Evolutionary conservation across 1,140 invertebrate genomes (phyloP), one percentile per base, ranked within the genome.

Genomic region (Drosophila sproati): DNA sequence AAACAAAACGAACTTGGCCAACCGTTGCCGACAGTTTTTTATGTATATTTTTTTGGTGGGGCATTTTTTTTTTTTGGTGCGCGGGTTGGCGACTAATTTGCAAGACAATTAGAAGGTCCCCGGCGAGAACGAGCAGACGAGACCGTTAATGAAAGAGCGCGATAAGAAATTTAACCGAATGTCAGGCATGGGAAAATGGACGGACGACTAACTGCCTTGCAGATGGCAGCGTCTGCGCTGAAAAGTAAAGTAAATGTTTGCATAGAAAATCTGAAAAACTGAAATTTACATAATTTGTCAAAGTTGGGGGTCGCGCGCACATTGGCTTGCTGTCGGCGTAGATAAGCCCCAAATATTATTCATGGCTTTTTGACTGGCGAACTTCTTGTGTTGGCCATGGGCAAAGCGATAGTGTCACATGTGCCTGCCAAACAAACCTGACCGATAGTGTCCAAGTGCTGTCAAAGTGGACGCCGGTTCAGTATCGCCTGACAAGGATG

Each of bases 191-290:
- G 61, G 41, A 37, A 10, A 29, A 28, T 41, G 64, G 39, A 43
- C 39, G 10, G 6, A 43, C 37, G 7, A 41, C 39, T 10, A 43
- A 43, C 10, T n/a, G 47, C 50, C 29, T 60, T 57, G 12, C 12
- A 67, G 48, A 10, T 10, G 54, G 63, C 62, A 39, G 69, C 32
- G 81, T 89, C 80, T 80, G 85, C 74, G 74, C 74, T 89, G 85
- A 75, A 89, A 89, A 89, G 85, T 89, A 91, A 91, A 91, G 89
- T 80, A 91, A 91, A 91, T 91, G 88, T 91, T 91, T 91, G 78
- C 88, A 85, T 81, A 85, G 73, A 78, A 83, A 91, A 91, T 91
- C 88, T 88, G 76, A 78, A 83, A 88, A 89, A 79, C 88, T 81
- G 67, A 85, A 87, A 91, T 91, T 91, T 91, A 78, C 88, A 91